phyloP scores from a whole-genome alignment of 2,113 vertebrate species.

The Pogona vitticeps region DNA sequence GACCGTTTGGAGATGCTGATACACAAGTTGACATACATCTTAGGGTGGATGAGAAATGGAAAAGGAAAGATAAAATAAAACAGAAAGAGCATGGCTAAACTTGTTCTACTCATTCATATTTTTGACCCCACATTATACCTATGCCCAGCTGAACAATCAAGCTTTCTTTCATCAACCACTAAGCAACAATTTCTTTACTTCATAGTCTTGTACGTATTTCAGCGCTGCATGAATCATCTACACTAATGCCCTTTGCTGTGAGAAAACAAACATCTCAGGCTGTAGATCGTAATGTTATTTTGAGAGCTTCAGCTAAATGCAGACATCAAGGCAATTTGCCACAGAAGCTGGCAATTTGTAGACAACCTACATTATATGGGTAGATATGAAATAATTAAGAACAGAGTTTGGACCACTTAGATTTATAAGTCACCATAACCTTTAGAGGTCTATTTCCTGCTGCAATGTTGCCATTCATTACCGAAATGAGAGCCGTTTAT shows the following conservation, averaged over 20 bases:
- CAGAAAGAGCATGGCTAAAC: neutral
- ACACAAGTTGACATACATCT: no score
- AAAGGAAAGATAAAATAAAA: neutral
- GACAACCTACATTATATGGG: conserved; percentile 17
- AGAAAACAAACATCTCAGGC: neutral
- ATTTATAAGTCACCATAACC: conserved; percentile 47
- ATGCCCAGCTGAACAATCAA: neutral
- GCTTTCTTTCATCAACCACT: neutral
- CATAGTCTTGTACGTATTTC: neutral
- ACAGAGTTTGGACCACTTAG: conserved; percentile 47
- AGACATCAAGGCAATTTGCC: neutral
- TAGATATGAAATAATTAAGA: conserved; percentile 23
- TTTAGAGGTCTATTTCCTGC: conserved; percentile 53
- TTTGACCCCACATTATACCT: neutral
- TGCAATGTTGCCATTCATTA: conserved; percentile 40
- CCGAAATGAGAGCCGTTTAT: conserved; percentile 65
- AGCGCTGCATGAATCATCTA: neutral
- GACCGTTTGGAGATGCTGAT: no score
- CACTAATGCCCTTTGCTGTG: neutral
- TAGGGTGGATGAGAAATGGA: no score
- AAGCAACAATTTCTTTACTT: neutral
- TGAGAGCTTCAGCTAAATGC: neutral
- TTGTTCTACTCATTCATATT: neutral
- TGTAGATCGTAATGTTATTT: neutral
- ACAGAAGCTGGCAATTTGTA: neutral